Evolutionary conservation across 37 sponge, comb jelly and placozoan genomes (phyloP), one percentile per base, ranked within the genome.

Genomic region (Spongia lamella): DNA sequence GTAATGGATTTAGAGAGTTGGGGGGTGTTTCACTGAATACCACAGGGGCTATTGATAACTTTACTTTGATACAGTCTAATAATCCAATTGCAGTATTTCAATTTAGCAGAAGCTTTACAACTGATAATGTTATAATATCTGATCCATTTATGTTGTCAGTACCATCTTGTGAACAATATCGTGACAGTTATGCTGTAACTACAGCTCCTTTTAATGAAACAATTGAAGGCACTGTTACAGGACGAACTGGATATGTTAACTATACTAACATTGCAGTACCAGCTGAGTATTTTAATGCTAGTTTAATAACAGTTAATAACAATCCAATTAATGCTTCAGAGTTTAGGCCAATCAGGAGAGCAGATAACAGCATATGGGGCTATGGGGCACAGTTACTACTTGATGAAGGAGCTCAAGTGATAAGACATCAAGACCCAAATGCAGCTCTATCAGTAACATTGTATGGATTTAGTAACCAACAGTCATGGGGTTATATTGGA

Each of bases 151-250:
- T 90, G 79, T 58, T 56, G 51, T 73, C 78, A 37, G 43, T 90
- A 20, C 83, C 86, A 32, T 77, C 91, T 25, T 43, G 85, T 78
- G 83, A 84, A 56, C 91, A 90, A 51, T 86, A 73, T 40, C 64
- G 70, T 61, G 77, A 73, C 64, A 83, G 53, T 34, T 89, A 79
- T 72, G 66, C 65, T 15, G 47, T 43, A 43, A 9, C 47, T 43
- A 43, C 47, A 13, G 47, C 47, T 43, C 47, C 47, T 13, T 43
- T 43, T 43, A 43, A 43, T 43, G 47, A 43, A 43, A 43, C 47
- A 13, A 5, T 43, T 43, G 47, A 43, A 43, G 47, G 47, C 5
- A 43, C 47, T 43, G 17, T 85, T 26, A 71, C 43, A 50, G 68
- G 56, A 1, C 53, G 70, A 69, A 30, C 43, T 29, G 61, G 54